Conservation (phyloP, 2,113 vertebrate species). For the Xenopus laevis region DNA sequence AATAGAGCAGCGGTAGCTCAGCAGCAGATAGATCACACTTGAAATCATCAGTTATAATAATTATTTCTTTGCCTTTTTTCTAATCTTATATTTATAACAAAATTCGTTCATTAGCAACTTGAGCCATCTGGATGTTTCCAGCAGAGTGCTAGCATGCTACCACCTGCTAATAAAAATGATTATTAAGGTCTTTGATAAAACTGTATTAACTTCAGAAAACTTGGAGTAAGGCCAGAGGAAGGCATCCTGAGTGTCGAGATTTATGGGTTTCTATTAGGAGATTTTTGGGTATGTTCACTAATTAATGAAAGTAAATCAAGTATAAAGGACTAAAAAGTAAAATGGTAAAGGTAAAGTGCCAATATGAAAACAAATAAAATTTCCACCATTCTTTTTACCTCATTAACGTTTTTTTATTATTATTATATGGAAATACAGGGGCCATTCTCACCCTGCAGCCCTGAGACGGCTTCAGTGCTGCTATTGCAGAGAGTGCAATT, state of each 20-base stretch:
- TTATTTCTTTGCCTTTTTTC: slow-evolving; percentile 1
- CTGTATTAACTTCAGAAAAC: neutral
- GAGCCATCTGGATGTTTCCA: slow-evolving; percentile 3
- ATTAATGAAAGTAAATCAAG: no score
- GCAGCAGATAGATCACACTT: neutral
- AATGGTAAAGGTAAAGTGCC: no score
- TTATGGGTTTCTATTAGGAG: neutral
- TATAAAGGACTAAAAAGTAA: no score
- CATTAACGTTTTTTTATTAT: no score
- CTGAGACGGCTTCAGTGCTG: no score
- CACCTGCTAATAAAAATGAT: slow-evolving; percentile 5
- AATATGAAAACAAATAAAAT: no score
- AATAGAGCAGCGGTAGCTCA: neutral
- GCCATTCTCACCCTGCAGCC: no score
- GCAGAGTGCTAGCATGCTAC: slow-evolving; percentile 1
- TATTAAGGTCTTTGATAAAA: slow-evolving; percentile 6
- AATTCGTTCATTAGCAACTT: neutral
- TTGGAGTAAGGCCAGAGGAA: neutral
- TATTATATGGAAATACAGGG: no score
- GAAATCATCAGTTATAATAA: neutral
- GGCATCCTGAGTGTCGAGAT: neutral
- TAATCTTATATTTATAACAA: slow-evolving; percentile 6
- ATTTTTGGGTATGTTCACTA: no score
- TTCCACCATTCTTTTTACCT: no score
- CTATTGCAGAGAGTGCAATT: no score